Percentiles rank a stretch among this genome's conserved stretches.
These are phyloP conservation scores for Oreochromis mossambicus DNA, from an alignment of 2,797 vertebrate species.

Conservation along the genomic window DNA sequence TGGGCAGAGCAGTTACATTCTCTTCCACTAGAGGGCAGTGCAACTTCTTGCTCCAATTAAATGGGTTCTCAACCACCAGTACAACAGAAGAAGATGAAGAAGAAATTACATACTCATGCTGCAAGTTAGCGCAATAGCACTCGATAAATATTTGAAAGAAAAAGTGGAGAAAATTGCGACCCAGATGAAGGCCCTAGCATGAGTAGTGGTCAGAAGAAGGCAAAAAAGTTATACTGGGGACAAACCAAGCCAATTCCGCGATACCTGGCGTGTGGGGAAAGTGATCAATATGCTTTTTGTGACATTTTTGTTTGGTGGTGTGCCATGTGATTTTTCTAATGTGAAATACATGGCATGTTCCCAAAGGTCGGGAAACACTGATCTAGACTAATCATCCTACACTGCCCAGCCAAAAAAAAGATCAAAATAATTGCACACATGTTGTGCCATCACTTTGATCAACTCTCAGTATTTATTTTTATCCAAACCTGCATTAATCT, in stretches of 20 bases:
- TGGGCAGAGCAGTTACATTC: neutral
- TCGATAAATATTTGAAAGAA: neutral
- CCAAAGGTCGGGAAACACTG: neutral
- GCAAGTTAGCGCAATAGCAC: too few relatives aligned
- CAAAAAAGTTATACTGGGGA: too few relatives aligned
- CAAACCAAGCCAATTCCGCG: too few relatives aligned
- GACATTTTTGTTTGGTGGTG: neutral
- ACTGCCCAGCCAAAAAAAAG: neutral
- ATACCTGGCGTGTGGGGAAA: too few relatives aligned
- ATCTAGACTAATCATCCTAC: neutral
- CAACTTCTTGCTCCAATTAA: neutral
- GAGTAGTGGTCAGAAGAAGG: too few relatives aligned
- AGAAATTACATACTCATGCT: neutral
- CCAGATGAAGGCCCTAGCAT: too few relatives aligned
- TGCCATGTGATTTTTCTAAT: neutral
- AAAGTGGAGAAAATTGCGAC: too few relatives aligned
- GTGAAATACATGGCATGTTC: neutral
- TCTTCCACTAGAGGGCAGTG: neutral
- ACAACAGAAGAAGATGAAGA: neutral
- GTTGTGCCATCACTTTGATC: neutral
- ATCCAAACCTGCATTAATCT: neutral
- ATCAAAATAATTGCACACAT: neutral
- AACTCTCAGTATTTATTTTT: neutral
- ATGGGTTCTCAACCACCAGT: neutral
- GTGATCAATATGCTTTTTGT: rapidly evolving